A percentile compares a stretch with the other conserved stretches of the same genome.
Evolutionary conservation across 2,888 invertebrate species (phyloP).

Genomic region (Temnothorax rugatulus): DNA sequence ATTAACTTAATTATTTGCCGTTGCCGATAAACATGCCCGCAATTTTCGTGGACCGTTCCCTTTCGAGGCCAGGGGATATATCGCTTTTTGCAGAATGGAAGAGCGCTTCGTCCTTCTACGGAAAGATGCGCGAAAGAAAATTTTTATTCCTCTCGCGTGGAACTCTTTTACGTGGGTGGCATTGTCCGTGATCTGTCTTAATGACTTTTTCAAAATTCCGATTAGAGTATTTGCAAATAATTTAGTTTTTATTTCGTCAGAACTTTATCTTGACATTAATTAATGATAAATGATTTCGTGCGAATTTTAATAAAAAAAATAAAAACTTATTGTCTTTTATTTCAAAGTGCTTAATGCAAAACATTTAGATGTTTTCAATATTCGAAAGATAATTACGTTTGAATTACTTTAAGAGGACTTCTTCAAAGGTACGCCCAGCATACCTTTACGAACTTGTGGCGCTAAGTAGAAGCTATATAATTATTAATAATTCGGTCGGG

Average conservation of each 20-base stretch:
- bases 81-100: conserved; percentile 52
- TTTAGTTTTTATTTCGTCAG: background rate
- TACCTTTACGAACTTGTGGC: background rate
- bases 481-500: conserved; percentile 30
- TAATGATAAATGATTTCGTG: background rate
- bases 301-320: background rate
- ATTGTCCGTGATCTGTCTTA: conserved; percentile 14
- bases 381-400: background rate
- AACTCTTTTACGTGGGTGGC: conserved; percentile 40
- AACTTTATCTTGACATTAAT: background rate
- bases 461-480: conserved; percentile 10
- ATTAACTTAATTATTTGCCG: conserved; percentile 56
- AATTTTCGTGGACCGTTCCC: conserved; percentile 28
- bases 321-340: background rate
- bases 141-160: background rate
- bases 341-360: background rate
- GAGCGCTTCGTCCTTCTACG: conserved; percentile 31
- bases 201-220: background rate
- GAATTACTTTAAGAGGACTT: background rate
- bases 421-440: background rate
- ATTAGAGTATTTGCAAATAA: background rate
- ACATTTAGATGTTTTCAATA: background rate
- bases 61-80: conserved; percentile 9
- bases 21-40: conserved; percentile 38
- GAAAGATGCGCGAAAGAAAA: conserved; percentile 26